These are phyloP conservation scores for Pocillopora meandrina DNA, from an alignment of 92 coral and sea anemone species.

Conservation along the genomic window DNA sequence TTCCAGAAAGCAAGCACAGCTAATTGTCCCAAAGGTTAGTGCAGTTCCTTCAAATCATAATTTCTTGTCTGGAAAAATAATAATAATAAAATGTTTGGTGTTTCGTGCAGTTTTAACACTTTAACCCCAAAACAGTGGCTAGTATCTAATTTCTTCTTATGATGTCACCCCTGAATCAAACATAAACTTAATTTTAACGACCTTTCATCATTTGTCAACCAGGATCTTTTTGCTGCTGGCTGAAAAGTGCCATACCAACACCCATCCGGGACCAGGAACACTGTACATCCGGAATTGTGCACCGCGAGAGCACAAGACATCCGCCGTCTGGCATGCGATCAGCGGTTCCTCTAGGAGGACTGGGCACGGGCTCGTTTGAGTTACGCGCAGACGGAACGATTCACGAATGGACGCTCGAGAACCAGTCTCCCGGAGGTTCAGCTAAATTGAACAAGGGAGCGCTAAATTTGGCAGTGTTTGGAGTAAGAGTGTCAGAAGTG, in stretches of 20 bases:
- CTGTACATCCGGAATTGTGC: conserved; percentile 86
- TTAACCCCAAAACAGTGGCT: too few relatives aligned
- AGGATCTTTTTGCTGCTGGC: conserved; percentile 91
- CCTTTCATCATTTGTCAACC: not conserved
- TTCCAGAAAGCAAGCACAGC: conserved; percentile 75
- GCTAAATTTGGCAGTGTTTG: conserved; percentile 78
- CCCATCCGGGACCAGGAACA: conserved; percentile 61
- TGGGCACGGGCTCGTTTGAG: conserved; percentile 88
- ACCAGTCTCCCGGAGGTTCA: conserved; percentile 96
- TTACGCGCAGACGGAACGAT: conserved; percentile 89
- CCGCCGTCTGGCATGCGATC: conserved; percentile 95
- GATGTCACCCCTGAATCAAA: too few relatives aligned
- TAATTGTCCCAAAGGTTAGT: conserved; percentile 84
- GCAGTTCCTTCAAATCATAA: not conserved
- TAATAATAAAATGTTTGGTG: too few relatives aligned
- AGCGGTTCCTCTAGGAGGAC: conserved; percentile 88
- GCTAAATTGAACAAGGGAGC: conserved; percentile 91
- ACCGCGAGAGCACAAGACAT: conserved; percentile 71
- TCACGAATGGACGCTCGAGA: conserved; percentile 92
- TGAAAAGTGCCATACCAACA: conserved; percentile 83
- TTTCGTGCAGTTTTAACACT: too few relatives aligned
- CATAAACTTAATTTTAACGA: not conserved
- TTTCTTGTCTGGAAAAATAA: not conserved
- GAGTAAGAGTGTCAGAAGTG: conserved; percentile 65
- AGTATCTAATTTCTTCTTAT: too few relatives aligned